Base-by-base conservation (phyloP, 2,113 vertebrate species). In the Conger conger region DNA sequence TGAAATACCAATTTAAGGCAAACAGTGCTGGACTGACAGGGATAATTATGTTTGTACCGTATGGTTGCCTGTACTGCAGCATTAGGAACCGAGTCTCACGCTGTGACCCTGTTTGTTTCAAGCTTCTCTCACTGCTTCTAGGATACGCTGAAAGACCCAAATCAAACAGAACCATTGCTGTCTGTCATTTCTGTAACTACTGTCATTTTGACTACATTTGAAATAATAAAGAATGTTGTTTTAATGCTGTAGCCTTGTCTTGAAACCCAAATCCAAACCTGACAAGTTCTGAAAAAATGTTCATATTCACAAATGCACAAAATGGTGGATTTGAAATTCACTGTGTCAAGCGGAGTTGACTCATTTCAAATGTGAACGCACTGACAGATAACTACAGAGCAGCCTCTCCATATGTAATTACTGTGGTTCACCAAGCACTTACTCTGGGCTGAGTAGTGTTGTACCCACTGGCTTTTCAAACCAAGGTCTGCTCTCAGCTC, bases 161-260 rank as follows among this genome's bases (percentile, higher is more conserved):
- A 91, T 88, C 87, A 90, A 88, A 86, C 87, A 79, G 86, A 85
- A 92, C 90, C 90, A 89, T 89, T 88, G 89, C 92, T 90, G 89
- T 92, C 91, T 92, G 91, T 93, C 87, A 88, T 91, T 93, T 93
- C 87, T 93, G 92, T 93, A 92, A 93, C 92, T 93, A 92, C 92
- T 93, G 93, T 93, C 88, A 91, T 92, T 95, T 94, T 94, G 91
- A 93, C 90, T 93, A 94, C 92, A 91, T 92, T 94, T 94, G 90
- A 94, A 93, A 93, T 92, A 93, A 93, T 93, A 94, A 94, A 94
- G 84, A 90, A 90, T 89, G 88, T 93, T 91, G 90, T 88, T 91
- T 89, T 92, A 92, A 89, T 86, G 37, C 79, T 78, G 78, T 30
- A 45, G 77, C 53, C 40, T 30, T 82, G 79, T 81, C 11, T 17